A percentile compares a stretch with the other conserved stretches of the same genome.
Conservation (phyloP, 2,888 invertebrate species). For the Drosophila seclusa region DNA sequence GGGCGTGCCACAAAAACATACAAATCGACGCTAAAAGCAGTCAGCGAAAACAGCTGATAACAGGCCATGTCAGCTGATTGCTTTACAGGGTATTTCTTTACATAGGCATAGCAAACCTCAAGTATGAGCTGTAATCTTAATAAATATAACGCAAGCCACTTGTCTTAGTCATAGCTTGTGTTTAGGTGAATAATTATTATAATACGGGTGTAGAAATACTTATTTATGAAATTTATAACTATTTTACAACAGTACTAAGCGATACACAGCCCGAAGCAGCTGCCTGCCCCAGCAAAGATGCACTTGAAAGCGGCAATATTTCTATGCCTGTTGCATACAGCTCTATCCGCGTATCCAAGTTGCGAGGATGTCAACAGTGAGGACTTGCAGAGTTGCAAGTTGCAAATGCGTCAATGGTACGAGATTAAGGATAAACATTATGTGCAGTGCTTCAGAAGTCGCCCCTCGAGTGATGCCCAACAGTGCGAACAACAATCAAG, state of each 20-base stretch:
- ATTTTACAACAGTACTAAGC: too few species aligned
- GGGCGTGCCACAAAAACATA: constrained; percentile 53
- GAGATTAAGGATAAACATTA: fast-evolving
- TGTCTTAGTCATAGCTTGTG: background rate
- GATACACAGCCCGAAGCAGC: background rate
- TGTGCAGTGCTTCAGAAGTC: background rate
- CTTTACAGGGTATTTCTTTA: background rate
- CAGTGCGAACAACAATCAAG: too few species aligned
- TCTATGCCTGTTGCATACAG: too few species aligned
- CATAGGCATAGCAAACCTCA: background rate
- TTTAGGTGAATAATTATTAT: too few species aligned
- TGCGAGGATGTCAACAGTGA: background rate
- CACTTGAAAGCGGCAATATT: background rate
- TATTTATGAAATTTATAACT: background rate
- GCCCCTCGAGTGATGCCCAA: background rate
- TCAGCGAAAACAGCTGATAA: background rate
- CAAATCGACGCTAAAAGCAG: constrained; percentile 66
- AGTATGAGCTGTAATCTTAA: background rate
- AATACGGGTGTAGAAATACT: background rate
- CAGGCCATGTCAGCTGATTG: background rate
- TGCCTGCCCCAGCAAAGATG: background rate
- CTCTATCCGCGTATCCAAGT: background rate
- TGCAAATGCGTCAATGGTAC: background rate
- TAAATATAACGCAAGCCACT: background rate
- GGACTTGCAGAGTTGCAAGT: background rate